Evolutionary conservation across 2,888 invertebrate species (phyloP).

Genomic region (Heliothis peltigera): DNA sequence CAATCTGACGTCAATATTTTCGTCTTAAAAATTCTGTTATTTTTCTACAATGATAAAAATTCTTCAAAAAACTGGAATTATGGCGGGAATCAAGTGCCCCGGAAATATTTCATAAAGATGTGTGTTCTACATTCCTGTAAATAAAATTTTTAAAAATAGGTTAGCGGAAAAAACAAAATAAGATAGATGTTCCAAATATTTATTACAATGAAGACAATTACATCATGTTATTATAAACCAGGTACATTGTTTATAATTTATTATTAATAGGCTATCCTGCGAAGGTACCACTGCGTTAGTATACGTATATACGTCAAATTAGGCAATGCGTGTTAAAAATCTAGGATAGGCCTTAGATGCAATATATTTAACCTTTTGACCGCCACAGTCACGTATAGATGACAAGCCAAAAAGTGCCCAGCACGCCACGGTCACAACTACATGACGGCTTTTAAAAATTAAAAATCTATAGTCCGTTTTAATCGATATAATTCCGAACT

Average conservation of each 20-base stretch:
- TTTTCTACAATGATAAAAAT: conserved; percentile 19
- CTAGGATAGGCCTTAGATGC: conserved; percentile 28
- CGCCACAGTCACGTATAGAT: too few species aligned
- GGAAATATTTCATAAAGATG: conserved; percentile 45
- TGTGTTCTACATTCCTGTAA: conserved; percentile 19
- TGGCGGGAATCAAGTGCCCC: conserved; percentile 3
- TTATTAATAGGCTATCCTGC: conserved; percentile 69
- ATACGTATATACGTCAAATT: conserved; percentile 47
- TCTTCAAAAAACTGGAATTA: conserved; percentile 32
- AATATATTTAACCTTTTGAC: too few species aligned
- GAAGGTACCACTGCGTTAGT: conserved; percentile 62
- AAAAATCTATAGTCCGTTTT: too few species aligned
- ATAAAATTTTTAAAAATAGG: conserved; percentile 10
- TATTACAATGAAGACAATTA: conserved; percentile 88
- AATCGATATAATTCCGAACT: too few species aligned
- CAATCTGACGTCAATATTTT: conserved; percentile 33
- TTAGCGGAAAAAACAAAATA: conserved; percentile 53
- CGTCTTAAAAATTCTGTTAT: conserved; percentile 1
- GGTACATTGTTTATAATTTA: conserved; percentile 87
- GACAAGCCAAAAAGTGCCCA: too few species aligned
- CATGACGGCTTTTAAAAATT: too few species aligned
- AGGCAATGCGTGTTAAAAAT: conserved; percentile 50
- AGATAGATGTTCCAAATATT: conserved; percentile 85
- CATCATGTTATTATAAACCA: conserved; percentile 87
- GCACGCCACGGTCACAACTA: too few species aligned